Evolutionary conservation across 1,140 invertebrate species (phyloP), one percentile per base, ranked within the genome.

Genomic region (Dryas iulia): DNA sequence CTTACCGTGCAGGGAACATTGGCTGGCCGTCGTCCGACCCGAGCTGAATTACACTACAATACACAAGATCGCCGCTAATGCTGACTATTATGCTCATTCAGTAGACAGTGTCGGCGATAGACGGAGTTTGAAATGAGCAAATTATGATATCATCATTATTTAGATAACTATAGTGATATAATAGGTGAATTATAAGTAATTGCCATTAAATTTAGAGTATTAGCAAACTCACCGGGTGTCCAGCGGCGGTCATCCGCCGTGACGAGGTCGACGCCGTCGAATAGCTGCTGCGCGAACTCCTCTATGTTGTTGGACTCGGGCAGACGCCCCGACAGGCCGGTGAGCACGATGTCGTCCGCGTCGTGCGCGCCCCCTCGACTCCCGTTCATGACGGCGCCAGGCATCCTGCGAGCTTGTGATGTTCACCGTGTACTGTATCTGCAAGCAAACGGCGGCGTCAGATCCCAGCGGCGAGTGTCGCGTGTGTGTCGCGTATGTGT

Each of bases 261-360:
- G 47, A 99, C 94, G 92, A 99, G 94, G 86, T 99, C 97, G 5
- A 97, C 94, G 12, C 96, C 96, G 35, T 95, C 95, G 81, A 97
- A 96, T 11, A 99, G 93, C 54, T 85, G 77, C 67, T 78, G 74
- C 8, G 95, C 95, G 85, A 99, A 98, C 89, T 99, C 97, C 74
- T 97, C 95, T 69, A 99, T 95, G 80, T 94, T 96, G 59, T 95
- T 94, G 39, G 96, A 97, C 85, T 98, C 96, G 0, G 98, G 98
- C 67, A 98, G 93, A 74, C 97, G 95, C 62, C 97, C 97, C 33
- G 97, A 98, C 77, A 99, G 94, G 33, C 98, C 98, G 59, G 95
- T 95, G 70, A 99, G 96, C 54, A 98, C 97, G 69, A 99, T 94
- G 54, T 98, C 97, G 61, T 97, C 96, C 18, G 60, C 76, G 18